These are phyloP conservation scores for Syngnathus rostellatus DNA, from an alignment of 2,797 vertebrate species.

Conservation along the genomic window DNA sequence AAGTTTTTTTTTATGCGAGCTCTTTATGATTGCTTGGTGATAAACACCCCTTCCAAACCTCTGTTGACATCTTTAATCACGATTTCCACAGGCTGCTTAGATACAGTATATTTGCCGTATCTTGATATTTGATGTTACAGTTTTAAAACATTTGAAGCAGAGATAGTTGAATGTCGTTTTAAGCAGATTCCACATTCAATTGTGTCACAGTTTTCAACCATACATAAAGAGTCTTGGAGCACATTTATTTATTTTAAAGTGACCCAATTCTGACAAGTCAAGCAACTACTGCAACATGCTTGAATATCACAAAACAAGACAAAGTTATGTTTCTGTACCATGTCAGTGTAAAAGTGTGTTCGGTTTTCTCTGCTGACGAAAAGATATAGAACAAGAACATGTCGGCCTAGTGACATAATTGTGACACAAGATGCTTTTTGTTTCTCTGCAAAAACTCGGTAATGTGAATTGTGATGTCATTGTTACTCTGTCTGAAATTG, in stretches of 20 bases:
- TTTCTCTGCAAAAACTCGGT: slow-evolving; percentile 33
- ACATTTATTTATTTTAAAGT: slow-evolving; percentile 32
- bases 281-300: slow-evolving; percentile 20
- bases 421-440: slow-evolving; percentile 32
- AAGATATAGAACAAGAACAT: slow-evolving; percentile 59
- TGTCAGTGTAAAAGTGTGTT: slow-evolving; percentile 41
- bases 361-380: slow-evolving; percentile 41
- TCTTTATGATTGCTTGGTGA: too few species aligned
- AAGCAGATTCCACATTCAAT: slow-evolving; percentile 15
- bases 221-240: slow-evolving; percentile 25
- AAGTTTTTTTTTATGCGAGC: too few species aligned
- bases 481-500: slow-evolving; percentile 46
- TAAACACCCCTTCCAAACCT: too few species aligned
- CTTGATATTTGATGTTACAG: not conserved
- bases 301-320: slow-evolving; percentile 42
- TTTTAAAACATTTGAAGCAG: not conserved
- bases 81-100: too few species aligned
- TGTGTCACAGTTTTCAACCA: slow-evolving; percentile 25
- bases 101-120: too few species aligned
- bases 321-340: slow-evolving; percentile 44
- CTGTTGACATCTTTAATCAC: too few species aligned
- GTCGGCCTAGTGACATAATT: slow-evolving; percentile 47
- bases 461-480: slow-evolving; percentile 59
- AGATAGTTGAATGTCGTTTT: not conserved
- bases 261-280: slow-evolving; percentile 57